Percentiles rank a stretch among this genome's conserved stretches.
Evolutionary conservation across 2,888 invertebrate genomes (phyloP).

Genomic region (Boloria euphrosyne): DNA sequence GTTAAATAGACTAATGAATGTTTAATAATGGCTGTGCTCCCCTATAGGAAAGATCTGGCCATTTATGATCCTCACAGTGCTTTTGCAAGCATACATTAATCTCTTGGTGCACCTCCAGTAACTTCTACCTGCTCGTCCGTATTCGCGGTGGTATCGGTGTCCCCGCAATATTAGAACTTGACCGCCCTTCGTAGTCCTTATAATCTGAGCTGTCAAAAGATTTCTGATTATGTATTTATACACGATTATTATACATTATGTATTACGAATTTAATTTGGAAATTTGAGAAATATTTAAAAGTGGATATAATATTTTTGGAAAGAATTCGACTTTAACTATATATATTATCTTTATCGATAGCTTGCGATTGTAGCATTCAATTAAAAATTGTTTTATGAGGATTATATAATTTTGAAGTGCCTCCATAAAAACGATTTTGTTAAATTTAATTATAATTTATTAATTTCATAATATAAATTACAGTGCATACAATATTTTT

Average conservation of each 20-base stretch:
- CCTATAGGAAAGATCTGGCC: conserved; percentile 51
- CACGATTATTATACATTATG: background rate
- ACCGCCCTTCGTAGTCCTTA: conserved; percentile 56
- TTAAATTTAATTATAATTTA: no score
- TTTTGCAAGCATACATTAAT: conserved; percentile 52
- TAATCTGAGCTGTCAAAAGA: conserved; percentile 48
- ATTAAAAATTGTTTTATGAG: no score
- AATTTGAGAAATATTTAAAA: no score
- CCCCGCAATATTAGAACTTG: conserved; percentile 54
- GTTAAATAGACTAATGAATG: background rate
- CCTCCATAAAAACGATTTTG: no score
- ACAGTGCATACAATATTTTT: no score
- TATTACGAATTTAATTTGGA: background rate
- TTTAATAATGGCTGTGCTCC: conserved; percentile 52
- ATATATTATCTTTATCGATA: no score
- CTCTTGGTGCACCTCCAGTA: conserved; percentile 65
- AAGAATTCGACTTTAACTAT: no score
- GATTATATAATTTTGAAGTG: no score
- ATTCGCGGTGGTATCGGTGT: conserved; percentile 58
- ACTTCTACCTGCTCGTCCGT: conserved; percentile 53
- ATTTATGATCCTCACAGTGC: conserved; percentile 54
- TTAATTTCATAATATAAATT: no score
- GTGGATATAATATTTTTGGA: no score
- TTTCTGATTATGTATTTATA: background rate
- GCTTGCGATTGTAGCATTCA: no score